Conservation (phyloP, 64 coral and sea anemone species). For the Stylophora pistillata region DNA sequence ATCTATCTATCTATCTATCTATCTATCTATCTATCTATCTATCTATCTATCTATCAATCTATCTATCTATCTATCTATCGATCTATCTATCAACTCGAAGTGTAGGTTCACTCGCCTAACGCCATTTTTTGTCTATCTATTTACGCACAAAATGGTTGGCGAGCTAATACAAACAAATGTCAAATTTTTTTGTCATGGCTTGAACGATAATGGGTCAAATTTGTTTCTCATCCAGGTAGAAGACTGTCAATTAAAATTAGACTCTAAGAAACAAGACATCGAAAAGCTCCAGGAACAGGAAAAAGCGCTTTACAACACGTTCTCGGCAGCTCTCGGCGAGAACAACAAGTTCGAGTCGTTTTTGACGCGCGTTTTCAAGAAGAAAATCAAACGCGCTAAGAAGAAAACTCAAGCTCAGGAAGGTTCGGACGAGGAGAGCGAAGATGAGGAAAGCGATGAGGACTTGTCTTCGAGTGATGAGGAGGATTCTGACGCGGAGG, state of each 20-base stretch:
- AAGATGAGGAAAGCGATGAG: constrained; percentile 95
- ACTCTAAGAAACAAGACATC: constrained; percentile 90
- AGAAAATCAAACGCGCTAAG: constrained; percentile 96
- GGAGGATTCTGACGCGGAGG: constrained; percentile 85
- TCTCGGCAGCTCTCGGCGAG: constrained; percentile 82
- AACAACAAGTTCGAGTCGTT: constrained; percentile 99
- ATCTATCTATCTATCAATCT: too few species aligned
- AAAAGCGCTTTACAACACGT: constrained; percentile 85
- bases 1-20: too few species aligned
- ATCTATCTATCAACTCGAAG: too few species aligned
- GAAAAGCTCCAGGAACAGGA: constrained; percentile 92
- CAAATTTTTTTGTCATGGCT: too few species aligned
- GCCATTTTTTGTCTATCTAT: too few species aligned
- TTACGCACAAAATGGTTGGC: too few species aligned
- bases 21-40: too few species aligned
- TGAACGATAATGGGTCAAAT: too few species aligned
- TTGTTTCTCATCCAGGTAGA: constrained; percentile 68
- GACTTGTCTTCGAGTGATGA: constrained; percentile 97
- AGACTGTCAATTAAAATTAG: constrained; percentile 90
- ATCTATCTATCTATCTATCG: too few species aligned
- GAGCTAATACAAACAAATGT: too few species aligned
- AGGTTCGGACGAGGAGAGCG: constrained; percentile 96
- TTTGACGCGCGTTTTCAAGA: constrained; percentile 94
- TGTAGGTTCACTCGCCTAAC: too few species aligned
- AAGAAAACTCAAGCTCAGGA: constrained; percentile 85